Evolutionary conservation across 2,113 vertebrate species (phyloP), one percentile per base, ranked within the genome.

Genomic region (Bos indicus): DNA sequence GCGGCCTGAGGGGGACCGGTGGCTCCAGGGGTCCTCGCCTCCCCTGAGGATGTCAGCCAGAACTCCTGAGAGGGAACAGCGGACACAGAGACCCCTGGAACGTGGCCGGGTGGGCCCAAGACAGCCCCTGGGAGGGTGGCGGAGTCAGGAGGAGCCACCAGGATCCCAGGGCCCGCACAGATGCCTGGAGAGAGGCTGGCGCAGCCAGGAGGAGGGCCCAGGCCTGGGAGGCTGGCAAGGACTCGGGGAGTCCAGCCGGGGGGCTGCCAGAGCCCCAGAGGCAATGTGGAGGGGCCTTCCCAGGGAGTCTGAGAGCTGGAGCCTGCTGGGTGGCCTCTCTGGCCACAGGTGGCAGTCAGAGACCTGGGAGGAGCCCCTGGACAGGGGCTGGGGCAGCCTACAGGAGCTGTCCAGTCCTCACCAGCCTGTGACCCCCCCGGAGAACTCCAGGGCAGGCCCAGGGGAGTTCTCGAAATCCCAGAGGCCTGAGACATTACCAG

Each of bases 171-270:
- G 52, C 36, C 85, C 48, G 40, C 98, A 0, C 0, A 54, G 23
- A 97, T 91, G 36, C 97, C 96, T 0, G 0, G 98, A 98, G 15
- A 98, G 77, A 82, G 96, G 77, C 77, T 97, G 91, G 95, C 80
- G 48, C 21, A 97, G 82, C 51, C 84, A 86, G 71, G 96, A 97
- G 40, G 93, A 98, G 13, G 77, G 12, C 91, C 54, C 2, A 15
- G 82, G 97, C 85, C 52, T 43, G 86, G 0, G 0, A 33, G 88
- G 91, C 77, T 92, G 95, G 97, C 92, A 17, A 80, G 92, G 85
- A 97, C 94, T 92, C 91, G 98, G 97, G 96, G 80, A 97, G 88
- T 95, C 96, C 12, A 77, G 96, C 51, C 7, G 2, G n/a, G 83
- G 33, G 43, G 33, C 83, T 28, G n/a, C 94, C 60, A 46, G 83